These are phyloP conservation scores for Coelogynopora nodosa DNA, from an alignment of 2,888 invertebrate genomes.

Conservation along the genomic window DNA sequence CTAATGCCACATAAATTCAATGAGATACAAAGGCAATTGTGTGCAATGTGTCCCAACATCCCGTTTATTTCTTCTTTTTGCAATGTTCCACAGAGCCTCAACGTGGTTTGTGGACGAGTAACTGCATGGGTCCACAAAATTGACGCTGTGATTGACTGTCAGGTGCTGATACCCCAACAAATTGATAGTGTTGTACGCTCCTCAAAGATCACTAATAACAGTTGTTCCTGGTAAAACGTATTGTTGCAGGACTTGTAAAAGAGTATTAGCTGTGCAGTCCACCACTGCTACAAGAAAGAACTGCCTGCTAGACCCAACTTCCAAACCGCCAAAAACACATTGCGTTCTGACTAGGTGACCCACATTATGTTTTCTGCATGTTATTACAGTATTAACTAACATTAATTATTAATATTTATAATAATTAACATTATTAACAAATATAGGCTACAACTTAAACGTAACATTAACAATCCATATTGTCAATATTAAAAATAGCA, in stretches of 20 bases:
- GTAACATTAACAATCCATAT: no score
- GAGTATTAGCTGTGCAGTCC: not conserved
- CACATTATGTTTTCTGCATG: not conserved
- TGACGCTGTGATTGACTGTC: not conserved
- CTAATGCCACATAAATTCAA: conserved; percentile 35
- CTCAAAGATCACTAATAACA: not conserved
- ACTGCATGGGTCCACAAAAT: conserved; percentile 14
- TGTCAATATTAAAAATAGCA: no score
- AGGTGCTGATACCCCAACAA: not conserved
- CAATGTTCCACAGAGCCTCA: not conserved
- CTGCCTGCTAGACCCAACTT: not conserved
- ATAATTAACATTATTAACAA: no score
- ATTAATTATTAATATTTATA: no score
- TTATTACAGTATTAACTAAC: no score
- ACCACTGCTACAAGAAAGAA: not conserved
- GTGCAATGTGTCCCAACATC: not conserved
- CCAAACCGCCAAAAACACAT: not conserved
- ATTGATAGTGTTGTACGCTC: not conserved
- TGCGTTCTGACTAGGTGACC: not conserved
- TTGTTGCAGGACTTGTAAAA: not conserved
- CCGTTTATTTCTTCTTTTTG: conserved; percentile 4
- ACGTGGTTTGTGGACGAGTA: not conserved
- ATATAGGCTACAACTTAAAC: no score
- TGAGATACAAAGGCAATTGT: not conserved
- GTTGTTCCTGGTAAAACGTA: not conserved